These are phyloP conservation scores for Nerophis ophidion DNA, from an alignment of 2,113 vertebrate species.

Conservation along the genomic window DNA sequence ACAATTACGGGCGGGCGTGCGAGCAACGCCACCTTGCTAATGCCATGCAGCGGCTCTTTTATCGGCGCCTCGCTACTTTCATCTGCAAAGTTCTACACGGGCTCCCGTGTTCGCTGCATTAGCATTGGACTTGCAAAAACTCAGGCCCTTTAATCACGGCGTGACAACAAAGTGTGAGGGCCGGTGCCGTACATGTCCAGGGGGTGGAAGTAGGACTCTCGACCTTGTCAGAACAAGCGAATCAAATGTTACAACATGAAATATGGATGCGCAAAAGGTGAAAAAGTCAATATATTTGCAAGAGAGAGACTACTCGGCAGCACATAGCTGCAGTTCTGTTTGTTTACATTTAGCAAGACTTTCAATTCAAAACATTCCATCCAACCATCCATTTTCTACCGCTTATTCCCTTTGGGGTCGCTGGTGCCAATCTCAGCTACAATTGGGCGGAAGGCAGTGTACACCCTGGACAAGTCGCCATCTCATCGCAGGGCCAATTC, in stretches of 20 bases:
- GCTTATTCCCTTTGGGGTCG: too few relatives aligned
- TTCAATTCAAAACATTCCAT: constrained; percentile 55
- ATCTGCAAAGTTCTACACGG: constrained; percentile 56
- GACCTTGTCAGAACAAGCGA: constrained; percentile 47
- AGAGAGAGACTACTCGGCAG: constrained; percentile 30
- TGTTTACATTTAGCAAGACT: constrained; percentile 76
- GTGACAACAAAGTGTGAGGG: constrained; percentile 36
- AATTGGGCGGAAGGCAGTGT: too few relatives aligned
- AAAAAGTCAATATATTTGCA: constrained; percentile 55
- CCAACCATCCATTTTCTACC: too few relatives aligned
- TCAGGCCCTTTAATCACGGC: constrained; percentile 53
- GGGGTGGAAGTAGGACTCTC: constrained; percentile 59
- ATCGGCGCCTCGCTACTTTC: constrained; percentile 55
- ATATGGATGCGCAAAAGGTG: constrained; percentile 34
- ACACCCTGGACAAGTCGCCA: too few relatives aligned
- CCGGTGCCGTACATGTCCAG: constrained; percentile 18
- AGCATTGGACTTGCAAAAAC: constrained; percentile 50
- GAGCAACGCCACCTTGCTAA: constrained; percentile 56
- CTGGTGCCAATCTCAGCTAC: too few relatives aligned
- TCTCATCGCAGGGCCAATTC: too few relatives aligned
- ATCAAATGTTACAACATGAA: constrained; percentile 43
- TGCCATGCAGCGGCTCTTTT: constrained; percentile 54
- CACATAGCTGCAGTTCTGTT: constrained; percentile 65
- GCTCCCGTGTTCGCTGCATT: constrained; percentile 52
- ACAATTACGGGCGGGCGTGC: constrained; percentile 65